These are phyloP conservation scores for Scelioninae gen. 1 DNA, from an alignment of 2,888 invertebrate species.

Conservation along the genomic window DNA sequence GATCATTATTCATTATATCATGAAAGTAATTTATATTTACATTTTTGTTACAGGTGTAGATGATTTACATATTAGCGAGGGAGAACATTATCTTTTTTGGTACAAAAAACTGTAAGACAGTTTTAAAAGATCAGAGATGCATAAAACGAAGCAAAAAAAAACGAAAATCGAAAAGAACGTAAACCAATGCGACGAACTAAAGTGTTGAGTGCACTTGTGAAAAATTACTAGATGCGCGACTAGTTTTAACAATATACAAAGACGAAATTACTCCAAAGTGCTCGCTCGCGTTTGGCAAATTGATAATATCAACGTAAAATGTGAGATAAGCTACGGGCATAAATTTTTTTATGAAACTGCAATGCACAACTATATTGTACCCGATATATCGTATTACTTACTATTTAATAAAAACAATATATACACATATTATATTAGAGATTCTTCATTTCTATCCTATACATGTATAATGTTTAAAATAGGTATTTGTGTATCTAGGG, in stretches of 20 bases:
- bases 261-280: slow-evolving; percentile 60
- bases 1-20: too few relatives aligned
- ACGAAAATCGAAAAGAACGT: slow-evolving; percentile 35
- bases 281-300: slow-evolving; percentile 68
- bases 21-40: too few relatives aligned
- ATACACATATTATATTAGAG: slow-evolving; percentile 61
- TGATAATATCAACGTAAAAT: slow-evolving; percentile 72
- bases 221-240: slow-evolving; percentile 61
- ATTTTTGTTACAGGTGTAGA: slow-evolving; percentile 90
- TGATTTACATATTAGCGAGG: slow-evolving; percentile 93
- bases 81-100: slow-evolving; percentile 96
- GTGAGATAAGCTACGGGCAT: slow-evolving; percentile 78
- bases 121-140: slow-evolving; percentile 46
- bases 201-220: slow-evolving; percentile 58
- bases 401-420: slow-evolving; percentile 80
- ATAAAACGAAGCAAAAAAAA: slow-evolving; percentile 39
- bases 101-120: slow-evolving; percentile 91
- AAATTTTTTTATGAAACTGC: slow-evolving; percentile 83
- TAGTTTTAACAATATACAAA: slow-evolving; percentile 59
- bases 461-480: too few relatives aligned
- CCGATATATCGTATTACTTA: slow-evolving; percentile 78
- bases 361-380: slow-evolving; percentile 83
- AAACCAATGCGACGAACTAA: slow-evolving; percentile 41
- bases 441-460: slow-evolving; percentile 46
- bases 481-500: too few relatives aligned